Evolutionary conservation across 2,888 invertebrate species (phyloP).

Genomic region (Prostheceraeus crozeri): DNA sequence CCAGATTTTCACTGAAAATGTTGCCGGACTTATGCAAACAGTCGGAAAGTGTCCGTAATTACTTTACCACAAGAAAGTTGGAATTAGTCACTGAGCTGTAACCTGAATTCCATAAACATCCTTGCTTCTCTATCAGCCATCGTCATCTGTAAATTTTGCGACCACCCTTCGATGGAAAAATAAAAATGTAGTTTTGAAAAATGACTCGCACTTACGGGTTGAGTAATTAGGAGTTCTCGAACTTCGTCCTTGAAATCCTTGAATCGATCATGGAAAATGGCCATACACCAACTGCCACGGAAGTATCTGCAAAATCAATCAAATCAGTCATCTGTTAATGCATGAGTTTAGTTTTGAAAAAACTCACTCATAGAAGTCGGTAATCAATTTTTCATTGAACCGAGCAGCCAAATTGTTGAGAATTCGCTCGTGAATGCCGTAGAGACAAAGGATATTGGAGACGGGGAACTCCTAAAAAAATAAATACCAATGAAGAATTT

Average conservation of each 20-base stretch:
- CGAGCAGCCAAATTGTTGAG: conserved; percentile 65
- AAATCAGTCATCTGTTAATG: background rate
- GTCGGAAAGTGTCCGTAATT: too few relatives aligned
- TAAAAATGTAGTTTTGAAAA: too few relatives aligned
- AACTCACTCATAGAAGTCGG: conserved; percentile 59
- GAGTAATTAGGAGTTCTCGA: conserved; percentile 51
- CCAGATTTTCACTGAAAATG: too few relatives aligned
- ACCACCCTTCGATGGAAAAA: too few relatives aligned
- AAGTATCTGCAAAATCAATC: conserved; percentile 48
- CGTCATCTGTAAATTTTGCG: too few relatives aligned
- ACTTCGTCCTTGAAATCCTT: conserved; percentile 55
- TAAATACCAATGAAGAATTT: conserved; percentile 11
- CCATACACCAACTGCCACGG: conserved; percentile 52
- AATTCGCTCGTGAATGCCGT: conserved; percentile 68
- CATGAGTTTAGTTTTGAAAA: background rate
- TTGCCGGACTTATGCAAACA: too few relatives aligned
- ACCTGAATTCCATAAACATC: too few relatives aligned
- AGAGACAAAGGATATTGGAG: conserved; percentile 63
- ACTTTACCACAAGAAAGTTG: too few relatives aligned
- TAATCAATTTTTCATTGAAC: conserved; percentile 63
- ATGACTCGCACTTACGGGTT: conserved; percentile 52
- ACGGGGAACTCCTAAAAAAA: conserved; percentile 60
- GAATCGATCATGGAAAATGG: conserved; percentile 56
- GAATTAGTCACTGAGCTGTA: too few relatives aligned
- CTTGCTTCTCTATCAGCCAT: too few relatives aligned